phyloP scores from a whole-genome alignment of 2,797 vertebrate genomes.

The Helostoma temminkii region DNA sequence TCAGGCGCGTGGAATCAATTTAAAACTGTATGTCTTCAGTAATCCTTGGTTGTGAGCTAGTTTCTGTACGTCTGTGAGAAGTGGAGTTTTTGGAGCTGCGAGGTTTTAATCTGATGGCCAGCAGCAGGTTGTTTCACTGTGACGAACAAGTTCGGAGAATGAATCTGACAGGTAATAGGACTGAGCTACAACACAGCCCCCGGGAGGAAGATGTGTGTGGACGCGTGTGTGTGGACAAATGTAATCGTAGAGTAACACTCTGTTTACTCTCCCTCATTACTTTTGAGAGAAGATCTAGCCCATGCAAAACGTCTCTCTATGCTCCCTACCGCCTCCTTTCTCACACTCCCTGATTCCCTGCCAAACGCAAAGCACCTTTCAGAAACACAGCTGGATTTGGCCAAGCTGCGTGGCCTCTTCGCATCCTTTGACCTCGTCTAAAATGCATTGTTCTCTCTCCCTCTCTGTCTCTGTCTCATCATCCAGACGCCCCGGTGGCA shows the following conservation, averaged over 20 bases:
- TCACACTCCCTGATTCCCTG: slow-evolving; percentile 19
- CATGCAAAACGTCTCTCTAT: slow-evolving; percentile 41
- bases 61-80: slow-evolving; percentile 34
- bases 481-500: slow-evolving; percentile 89
- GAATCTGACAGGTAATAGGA: slow-evolving; percentile 69
- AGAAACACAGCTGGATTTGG: slow-evolving; percentile 7
- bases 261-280: slow-evolving; percentile 55
- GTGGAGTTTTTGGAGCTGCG: slow-evolving; percentile 19
- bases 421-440: slow-evolving; percentile 35
- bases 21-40: slow-evolving; percentile 25
- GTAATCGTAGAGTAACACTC: slow-evolving; percentile 59
- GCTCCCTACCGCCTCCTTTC: slow-evolving; percentile 11
- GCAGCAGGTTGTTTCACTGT: slow-evolving; percentile 54
- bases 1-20: slow-evolving; percentile 29
- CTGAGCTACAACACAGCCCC: slow-evolving; percentile 55
- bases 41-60: slow-evolving; percentile 20
- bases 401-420: background rate
- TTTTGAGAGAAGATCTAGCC: slow-evolving; percentile 35
- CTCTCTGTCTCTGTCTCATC: slow-evolving; percentile 6
- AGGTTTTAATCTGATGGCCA: slow-evolving; percentile 42
- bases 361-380: slow-evolving; percentile 18
- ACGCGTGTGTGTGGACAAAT: slow-evolving; percentile 36
- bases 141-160: slow-evolving; percentile 54
- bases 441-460: slow-evolving; percentile 8
- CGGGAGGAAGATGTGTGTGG: slow-evolving; percentile 36